These are phyloP conservation scores for Acrobasis consociella DNA, from an alignment of 2,888 invertebrate species.

Conservation along the genomic window DNA sequence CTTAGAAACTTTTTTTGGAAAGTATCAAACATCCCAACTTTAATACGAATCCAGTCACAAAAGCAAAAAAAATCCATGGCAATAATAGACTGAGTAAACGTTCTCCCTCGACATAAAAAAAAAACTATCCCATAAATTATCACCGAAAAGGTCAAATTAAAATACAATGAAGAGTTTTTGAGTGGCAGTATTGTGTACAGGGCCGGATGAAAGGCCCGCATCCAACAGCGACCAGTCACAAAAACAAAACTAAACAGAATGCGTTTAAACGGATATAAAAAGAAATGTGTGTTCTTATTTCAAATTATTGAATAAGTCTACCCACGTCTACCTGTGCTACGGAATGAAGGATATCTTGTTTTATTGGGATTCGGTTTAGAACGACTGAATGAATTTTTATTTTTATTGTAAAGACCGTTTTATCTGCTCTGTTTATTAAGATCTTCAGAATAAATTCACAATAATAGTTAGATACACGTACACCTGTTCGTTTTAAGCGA, in stretches of 20 bases:
- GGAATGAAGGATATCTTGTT: constrained; percentile 51
- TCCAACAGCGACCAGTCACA: constrained; percentile 67
- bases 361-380: constrained; percentile 66
- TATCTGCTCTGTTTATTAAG: too few relatives aligned
- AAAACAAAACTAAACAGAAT: constrained; percentile 82
- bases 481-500: constrained; percentile 20
- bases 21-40: constrained; percentile 49
- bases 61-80: constrained; percentile 67
- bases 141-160: constrained; percentile 83
- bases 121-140: constrained; percentile 79
- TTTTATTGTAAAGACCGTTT: constrained; percentile 17
- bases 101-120: constrained; percentile 64
- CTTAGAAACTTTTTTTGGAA: neutral
- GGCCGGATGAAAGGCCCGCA: constrained; percentile 79
- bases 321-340: constrained; percentile 76
- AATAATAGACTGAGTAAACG: constrained; percentile 79
- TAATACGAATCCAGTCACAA: constrained; percentile 62
- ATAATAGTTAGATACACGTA: too few relatives aligned
- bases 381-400: constrained; percentile 58
- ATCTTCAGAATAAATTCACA: too few relatives aligned
- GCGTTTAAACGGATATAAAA: constrained; percentile 81
- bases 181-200: constrained; percentile 81
- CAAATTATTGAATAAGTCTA: constrained; percentile 81
- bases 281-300: constrained; percentile 80
- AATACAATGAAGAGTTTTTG: constrained; percentile 83